Conservation (phyloP, 2,888 invertebrate species). For the Patella depressa region DNA sequence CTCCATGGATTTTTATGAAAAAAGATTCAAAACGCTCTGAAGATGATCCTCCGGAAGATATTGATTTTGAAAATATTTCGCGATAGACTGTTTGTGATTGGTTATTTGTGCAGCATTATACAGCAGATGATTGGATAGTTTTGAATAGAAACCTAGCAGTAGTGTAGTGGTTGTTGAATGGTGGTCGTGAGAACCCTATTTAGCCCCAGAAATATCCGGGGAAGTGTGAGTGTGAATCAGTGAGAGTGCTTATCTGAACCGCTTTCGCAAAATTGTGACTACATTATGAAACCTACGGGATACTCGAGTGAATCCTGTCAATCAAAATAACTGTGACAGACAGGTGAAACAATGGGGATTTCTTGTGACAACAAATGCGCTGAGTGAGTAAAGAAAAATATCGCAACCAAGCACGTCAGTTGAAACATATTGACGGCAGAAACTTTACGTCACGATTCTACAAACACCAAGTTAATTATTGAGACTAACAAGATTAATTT, state of each 20-base stretch:
- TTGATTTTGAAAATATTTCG: slow-evolving; percentile 34
- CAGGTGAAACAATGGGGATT: too few species aligned
- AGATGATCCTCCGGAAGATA: slow-evolving; percentile 29
- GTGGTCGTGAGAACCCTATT: background rate
- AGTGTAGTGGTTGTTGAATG: background rate
- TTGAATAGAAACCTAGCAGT: background rate
- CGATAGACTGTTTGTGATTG: slow-evolving; percentile 20
- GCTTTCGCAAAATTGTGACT: too few species aligned
- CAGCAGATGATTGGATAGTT: background rate
- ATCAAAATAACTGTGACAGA: too few species aligned
- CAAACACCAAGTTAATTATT: too few species aligned
- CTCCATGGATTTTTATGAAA: slow-evolving; percentile 63
- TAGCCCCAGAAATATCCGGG: background rate
- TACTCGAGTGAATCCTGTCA: too few species aligned
- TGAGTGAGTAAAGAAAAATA: too few species aligned
- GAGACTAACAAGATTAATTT: too few species aligned
- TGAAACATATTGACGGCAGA: too few species aligned
- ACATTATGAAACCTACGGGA: too few species aligned
- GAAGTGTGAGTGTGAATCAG: background rate
- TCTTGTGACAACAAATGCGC: too few species aligned
- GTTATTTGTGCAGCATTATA: background rate
- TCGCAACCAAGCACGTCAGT: too few species aligned
- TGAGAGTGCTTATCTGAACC: background rate
- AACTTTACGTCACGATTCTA: too few species aligned
- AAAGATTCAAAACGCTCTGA: slow-evolving; percentile 45